Percentiles rank a stretch among this genome's conserved stretches.
Evolutionary conservation across 2,888 invertebrate species (phyloP).

Genomic region (Catocala fraxini): DNA sequence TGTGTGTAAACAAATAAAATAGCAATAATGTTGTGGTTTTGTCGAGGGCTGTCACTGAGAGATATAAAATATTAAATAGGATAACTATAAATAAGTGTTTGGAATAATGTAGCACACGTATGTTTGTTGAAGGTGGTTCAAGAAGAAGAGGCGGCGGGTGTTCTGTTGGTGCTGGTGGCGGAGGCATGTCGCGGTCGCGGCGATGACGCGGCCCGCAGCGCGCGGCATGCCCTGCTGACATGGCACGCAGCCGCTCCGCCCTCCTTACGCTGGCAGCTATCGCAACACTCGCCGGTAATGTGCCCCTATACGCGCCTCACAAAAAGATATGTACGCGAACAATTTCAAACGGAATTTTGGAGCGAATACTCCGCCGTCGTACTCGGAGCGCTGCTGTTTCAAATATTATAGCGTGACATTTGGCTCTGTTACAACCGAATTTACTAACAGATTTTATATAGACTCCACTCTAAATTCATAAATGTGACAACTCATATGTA

Average conservation of each 20-base stretch:
- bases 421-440: conserved; percentile 30
- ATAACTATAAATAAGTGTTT: background rate
- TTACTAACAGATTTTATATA: conserved; percentile 17
- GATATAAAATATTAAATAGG: too few species aligned
- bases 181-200: conserved; percentile 76
- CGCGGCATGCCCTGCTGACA: conserved; percentile 85
- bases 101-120: background rate
- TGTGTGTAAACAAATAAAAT: too few species aligned
- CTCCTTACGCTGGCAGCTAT: conserved; percentile 83
- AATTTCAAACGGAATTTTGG: conserved; percentile 25
- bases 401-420: conserved; percentile 31
- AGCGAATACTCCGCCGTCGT: conserved; percentile 15
- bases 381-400: conserved; percentile 1
- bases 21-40: too few species aligned
- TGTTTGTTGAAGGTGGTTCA: conserved; percentile 36
- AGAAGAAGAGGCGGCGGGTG: conserved; percentile 41
- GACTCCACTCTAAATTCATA: background rate
- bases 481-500: conserved; percentile 3
- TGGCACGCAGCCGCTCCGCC: conserved; percentile 85
- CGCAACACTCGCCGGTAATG: conserved; percentile 81
- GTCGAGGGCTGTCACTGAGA: too few species aligned
- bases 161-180: conserved; percentile 52
- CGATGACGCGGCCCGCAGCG: conserved; percentile 80
- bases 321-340: conserved; percentile 19
- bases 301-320: conserved; percentile 17